Conservation (phyloP, 1,140 invertebrate genomes). For the Notospermus geniculatus region DNA sequence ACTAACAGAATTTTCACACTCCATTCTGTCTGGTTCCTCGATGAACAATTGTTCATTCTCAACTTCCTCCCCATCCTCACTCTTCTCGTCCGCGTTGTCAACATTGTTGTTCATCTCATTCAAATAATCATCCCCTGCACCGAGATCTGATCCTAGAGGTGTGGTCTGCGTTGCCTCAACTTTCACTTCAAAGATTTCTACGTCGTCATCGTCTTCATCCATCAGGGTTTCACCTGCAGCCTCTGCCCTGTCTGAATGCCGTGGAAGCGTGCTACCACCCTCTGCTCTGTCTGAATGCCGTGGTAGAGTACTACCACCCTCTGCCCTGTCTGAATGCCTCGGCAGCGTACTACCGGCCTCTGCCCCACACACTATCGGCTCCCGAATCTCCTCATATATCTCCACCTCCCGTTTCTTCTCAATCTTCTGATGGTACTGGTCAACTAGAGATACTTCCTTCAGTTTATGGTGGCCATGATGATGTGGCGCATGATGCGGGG, state of each 20-base stretch:
- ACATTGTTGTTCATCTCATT: not conserved
- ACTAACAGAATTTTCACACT: constrained; percentile 38
- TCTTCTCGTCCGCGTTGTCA: not conserved
- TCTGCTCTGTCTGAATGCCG: not conserved
- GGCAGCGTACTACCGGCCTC: not conserved
- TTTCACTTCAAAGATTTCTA: not conserved
- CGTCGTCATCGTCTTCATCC: not conserved
- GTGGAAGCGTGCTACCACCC: too few species aligned
- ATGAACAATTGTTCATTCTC: not conserved
- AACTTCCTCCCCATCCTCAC: not conserved
- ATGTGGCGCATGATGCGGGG: too few species aligned
- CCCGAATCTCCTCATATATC: too few species aligned
- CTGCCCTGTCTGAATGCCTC: not conserved
- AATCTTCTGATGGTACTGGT: constrained; percentile 8
- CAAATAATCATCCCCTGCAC: too few species aligned
- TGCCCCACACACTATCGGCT: not conserved
- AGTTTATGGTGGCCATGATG: too few species aligned
- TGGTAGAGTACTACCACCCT: not conserved
- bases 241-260: not conserved
- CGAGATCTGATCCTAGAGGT: not conserved
- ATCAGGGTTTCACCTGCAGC: not conserved
- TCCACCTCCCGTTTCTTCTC: not conserved
- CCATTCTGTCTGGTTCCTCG: not conserved
- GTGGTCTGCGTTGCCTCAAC: not conserved
- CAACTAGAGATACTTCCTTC: constrained; percentile 6